These are phyloP conservation scores for Ennomos fuscantarius DNA, from an alignment of 2,888 invertebrate genomes.

Conservation along the genomic window DNA sequence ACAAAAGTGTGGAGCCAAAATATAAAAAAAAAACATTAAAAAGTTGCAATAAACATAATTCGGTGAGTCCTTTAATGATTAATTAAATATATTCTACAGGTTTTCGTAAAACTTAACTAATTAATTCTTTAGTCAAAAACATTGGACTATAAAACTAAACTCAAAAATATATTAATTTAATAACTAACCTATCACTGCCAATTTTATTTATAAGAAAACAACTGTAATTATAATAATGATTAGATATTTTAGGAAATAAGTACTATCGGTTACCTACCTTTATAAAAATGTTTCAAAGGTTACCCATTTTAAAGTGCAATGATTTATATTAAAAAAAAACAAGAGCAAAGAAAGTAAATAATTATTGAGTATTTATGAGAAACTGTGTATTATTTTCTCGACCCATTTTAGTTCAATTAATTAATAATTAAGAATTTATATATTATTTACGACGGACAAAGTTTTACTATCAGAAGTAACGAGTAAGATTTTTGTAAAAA, in stretches of 20 bases:
- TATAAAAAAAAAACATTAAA: too few relatives aligned
- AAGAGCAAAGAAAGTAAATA: constrained; percentile 10
- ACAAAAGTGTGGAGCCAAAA: too few relatives aligned
- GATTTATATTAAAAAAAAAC: constrained; percentile 30
- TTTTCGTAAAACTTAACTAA: constrained; percentile 53
- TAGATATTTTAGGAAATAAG: constrained; percentile 37
- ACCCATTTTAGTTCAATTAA: constrained; percentile 23
- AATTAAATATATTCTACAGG: constrained; percentile 51
- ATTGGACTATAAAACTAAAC: neutral
- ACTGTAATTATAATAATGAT: neutral
- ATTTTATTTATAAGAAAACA: constrained; percentile 43
- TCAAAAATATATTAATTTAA: neutral
- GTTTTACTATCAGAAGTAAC: constrained; percentile 48
- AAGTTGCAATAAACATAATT: neutral
- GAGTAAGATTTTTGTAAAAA: constrained; percentile 54
- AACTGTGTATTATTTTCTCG: constrained; percentile 5
- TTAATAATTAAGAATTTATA: constrained; percentile 35
- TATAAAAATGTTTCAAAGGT: constrained; percentile 61
- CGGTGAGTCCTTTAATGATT: constrained; percentile 11
- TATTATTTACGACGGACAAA: constrained; percentile 36
- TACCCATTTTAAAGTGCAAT: constrained; percentile 49
- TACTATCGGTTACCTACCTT: constrained; percentile 66
- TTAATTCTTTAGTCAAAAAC: constrained; percentile 23
- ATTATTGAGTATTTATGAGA: constrained; percentile 3
- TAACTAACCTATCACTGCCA: constrained; percentile 58